phyloP scores from a whole-genome alignment of 2,888 invertebrate genomes.

The Drosophila ustulata region DNA sequence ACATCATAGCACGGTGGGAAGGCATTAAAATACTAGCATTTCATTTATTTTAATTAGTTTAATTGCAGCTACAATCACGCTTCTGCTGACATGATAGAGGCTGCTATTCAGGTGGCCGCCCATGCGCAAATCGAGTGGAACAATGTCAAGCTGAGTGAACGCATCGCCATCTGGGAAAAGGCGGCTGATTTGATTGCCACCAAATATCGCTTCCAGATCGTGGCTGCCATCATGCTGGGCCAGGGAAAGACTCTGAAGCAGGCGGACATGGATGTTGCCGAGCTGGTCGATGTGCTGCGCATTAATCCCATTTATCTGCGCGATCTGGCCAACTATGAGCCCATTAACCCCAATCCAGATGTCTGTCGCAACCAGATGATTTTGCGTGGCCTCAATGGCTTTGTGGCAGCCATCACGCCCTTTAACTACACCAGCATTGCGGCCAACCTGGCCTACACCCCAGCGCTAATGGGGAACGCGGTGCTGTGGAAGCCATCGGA shows the following conservation, averaged over 20 bases:
- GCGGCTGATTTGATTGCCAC: slow-evolving; percentile 96
- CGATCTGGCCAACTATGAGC: slow-evolving; percentile 94
- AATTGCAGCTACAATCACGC: slow-evolving; percentile 95
- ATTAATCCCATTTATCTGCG: slow-evolving; percentile 92
- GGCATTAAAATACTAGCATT: neutral
- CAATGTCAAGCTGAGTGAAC: slow-evolving; percentile 90
- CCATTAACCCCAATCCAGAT: slow-evolving; percentile 91
- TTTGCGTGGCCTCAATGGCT: slow-evolving; percentile 96
- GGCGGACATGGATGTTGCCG: slow-evolving; percentile 98
- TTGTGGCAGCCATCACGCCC: slow-evolving; percentile 98
- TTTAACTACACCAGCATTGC: slow-evolving; percentile 99
- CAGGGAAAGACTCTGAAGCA: slow-evolving; percentile 97
- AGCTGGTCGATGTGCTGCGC: slow-evolving; percentile 96
- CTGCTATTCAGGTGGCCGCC: slow-evolving; percentile 92
- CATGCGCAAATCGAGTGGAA: slow-evolving; percentile 95
- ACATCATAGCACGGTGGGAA: slow-evolving; percentile 88
- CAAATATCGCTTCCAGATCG: slow-evolving; percentile 93
- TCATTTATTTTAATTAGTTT: neutral
- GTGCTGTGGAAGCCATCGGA: slow-evolving; percentile 99
- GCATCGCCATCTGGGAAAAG: slow-evolving; percentile 91
- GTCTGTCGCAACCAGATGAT: slow-evolving; percentile 92
- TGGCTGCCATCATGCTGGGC: slow-evolving; percentile 98
- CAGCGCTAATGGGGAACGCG: slow-evolving; percentile 95
- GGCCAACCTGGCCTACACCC: slow-evolving; percentile 96
- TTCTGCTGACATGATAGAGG: slow-evolving; percentile 90